Conservation (phyloP, 1,140 invertebrate genomes). For the Anagrus nilaparvatae region DNA sequence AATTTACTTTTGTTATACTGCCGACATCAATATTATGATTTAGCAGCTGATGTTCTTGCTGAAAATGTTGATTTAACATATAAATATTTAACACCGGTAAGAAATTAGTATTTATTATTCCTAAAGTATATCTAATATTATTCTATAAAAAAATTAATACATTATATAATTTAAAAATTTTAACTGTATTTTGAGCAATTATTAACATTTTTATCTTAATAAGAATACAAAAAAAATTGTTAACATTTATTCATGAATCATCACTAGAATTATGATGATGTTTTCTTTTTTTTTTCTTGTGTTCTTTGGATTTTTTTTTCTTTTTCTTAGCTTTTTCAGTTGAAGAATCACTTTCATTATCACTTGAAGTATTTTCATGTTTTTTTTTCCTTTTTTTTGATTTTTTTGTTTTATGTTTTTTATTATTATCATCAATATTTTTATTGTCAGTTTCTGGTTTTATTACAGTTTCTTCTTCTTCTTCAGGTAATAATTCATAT, state of each 20-base stretch:
- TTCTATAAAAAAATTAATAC: background rate
- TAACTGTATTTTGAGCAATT: conserved; percentile 4
- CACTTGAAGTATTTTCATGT: conserved; percentile 16
- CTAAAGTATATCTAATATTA: conserved; percentile 9
- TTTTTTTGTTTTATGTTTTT: conserved; percentile 21
- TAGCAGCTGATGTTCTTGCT: conserved; percentile 95
- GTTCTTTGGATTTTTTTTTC: conserved; percentile 28
- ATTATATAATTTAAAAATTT: conserved; percentile 5
- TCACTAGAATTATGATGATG: conserved; percentile 17
- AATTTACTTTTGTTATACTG: conserved; percentile 93
- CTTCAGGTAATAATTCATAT: conserved; percentile 37
- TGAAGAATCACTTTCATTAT: conserved; percentile 13
- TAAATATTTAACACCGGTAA: conserved; percentile 85
- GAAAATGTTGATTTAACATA: conserved; percentile 96
- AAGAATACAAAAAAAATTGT: conserved; percentile 23
- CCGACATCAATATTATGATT: conserved; percentile 95
- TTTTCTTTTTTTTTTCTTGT: conserved; percentile 25
- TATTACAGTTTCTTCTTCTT: conserved; percentile 18
- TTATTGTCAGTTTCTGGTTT: background rate
- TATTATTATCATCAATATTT: conserved; percentile 8
- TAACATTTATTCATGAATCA: conserved; percentile 29
- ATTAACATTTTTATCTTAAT: conserved; percentile 13
- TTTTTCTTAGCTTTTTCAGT: conserved; percentile 22
- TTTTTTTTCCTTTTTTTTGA: conserved; percentile 26
- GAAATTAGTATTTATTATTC: conserved; percentile 18